Evolutionary conservation across 1,140 invertebrate genomes (phyloP), one percentile per base, ranked within the genome.

Genomic region (Agrilus planipennis): DNA sequence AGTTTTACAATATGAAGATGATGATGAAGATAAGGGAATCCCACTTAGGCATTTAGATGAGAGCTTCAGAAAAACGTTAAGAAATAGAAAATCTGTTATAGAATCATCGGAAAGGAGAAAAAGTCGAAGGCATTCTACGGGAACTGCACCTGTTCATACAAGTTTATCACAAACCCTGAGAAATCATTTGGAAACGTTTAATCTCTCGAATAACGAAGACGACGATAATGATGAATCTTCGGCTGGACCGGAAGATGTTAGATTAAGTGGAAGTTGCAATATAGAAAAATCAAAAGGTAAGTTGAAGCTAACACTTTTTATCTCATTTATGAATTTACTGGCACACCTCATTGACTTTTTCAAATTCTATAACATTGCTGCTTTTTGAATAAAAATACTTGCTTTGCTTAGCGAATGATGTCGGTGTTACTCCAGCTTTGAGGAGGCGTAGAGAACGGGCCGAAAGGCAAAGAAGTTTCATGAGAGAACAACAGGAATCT

Each of bases 1-100:
- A 39, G 89, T 94, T 20, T 62, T 97, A 15, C 79, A 87, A 55
- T 84, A 84, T 60, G 89, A 91, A 65, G 86, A 92, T 65, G 84
- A 79, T 12, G n/a, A n/a, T n/a, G 81, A 88, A 57, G 81, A 73
- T 36, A 73, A 73, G 17, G 77, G 69, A 23, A 77, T 69, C 37
- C 75, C 75, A 19, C 70, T 83, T 25, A 70, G 76, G 56, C 77
- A 80, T 61, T 67, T 88, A 35, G 86, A 89, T 63, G 85, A 87
- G 52, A 82, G 78, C 32, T 75, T 85, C 52, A 78, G 83, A 45
- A 81, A 83, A 63, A 81, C 79, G 5, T 70, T 86, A 16, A 70
- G 81, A 20, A 79, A 75, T 57, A 69, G 81, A 20, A 80, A 80
- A 59, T 72, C 74, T 3, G 59, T 75, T 40, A 60, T 70, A 30